Evolutionary conservation across 2,113 vertebrate genomes (phyloP).

Genomic region (Scomber scombrus): DNA sequence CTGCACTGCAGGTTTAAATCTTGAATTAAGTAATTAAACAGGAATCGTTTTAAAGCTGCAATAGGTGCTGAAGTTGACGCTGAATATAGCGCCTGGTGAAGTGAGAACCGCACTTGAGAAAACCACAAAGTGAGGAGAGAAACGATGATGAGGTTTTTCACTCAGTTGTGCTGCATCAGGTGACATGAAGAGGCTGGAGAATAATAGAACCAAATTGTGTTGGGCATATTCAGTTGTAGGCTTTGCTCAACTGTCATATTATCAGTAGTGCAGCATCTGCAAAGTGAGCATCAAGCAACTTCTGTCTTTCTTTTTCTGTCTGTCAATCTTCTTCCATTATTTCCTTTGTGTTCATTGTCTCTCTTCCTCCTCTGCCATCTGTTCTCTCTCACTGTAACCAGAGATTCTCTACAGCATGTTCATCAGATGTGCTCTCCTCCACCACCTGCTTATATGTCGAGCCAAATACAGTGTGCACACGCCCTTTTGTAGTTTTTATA

Average conservation of each 20-base stretch:
- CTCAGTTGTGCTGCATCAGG: not conserved
- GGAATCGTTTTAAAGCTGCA: too few species aligned
- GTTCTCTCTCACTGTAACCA: slow-evolving; percentile 28
- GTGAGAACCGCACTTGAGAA: slow-evolving; percentile 5
- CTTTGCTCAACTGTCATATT: too few species aligned
- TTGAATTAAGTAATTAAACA: too few species aligned
- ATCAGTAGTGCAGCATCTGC: not conserved
- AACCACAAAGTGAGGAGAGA: not conserved
- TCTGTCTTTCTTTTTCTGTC: not conserved
- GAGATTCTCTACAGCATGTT: slow-evolving; percentile 8
- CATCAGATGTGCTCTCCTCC: slow-evolving; percentile 1
- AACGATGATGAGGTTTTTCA: not conserved
- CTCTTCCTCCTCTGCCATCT: slow-evolving; percentile 44
- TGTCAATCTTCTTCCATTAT: not conserved
- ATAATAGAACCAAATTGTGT: not conserved
- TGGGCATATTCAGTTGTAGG: not conserved
- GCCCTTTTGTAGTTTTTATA: not conserved
- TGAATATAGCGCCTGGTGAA: slow-evolving; percentile 1
- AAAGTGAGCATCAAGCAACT: not conserved
- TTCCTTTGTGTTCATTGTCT: not conserved
- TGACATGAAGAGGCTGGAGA: not conserved
- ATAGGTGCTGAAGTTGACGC: not conserved
- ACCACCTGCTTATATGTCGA: slow-evolving; percentile 19
- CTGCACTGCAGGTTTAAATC: too few species aligned
- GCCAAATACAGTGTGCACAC: not conserved